Base-by-base conservation (phyloP, 2,113 vertebrate genomes). In the Patagioenas fasciata region DNA sequence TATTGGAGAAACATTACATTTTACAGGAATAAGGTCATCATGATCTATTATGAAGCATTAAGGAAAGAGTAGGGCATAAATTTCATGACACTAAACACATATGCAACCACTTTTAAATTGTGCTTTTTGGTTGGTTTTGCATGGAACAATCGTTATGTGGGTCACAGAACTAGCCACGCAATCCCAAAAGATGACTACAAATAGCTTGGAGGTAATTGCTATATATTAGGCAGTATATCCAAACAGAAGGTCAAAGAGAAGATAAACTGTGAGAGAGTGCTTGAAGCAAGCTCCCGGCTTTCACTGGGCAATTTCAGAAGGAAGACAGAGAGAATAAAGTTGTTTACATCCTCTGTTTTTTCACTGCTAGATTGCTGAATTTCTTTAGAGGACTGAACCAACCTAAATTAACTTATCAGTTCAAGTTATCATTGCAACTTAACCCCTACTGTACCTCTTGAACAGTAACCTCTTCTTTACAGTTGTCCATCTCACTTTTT, bases 191-290 rank as follows among this genome's bases (percentile, higher is more conserved):
- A 61, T 32, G 48, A 54, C 61, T 87, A 85, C 74, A 93, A 91
- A 90, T 54, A 65, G 53, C 74, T 93, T 75, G 69, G 50, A 90
- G 71, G 64, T 80, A 94, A 95, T 90, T 80, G 36, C 75, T 83
- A 61, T 73, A 42, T 88, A 80, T 88, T 93, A 93, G 57, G n/a
- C 62, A 79, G 20, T 40, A 56, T 29, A 87, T 42, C 42, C 84
- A 95, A 91, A 92, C 80, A 95, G 82, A 86, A 91, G 79, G 92
- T 94, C 81, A 90, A 88, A 85, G 54, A 88, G 71, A 94, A 90
- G 85, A 93, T 65, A 80, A 94, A 96, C 62, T 77, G 85, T 94
- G 79, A 85, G 80, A 75, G 54, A 80, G 28, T 62, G 79, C 88
- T 83, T 90, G 82, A 93, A 93, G 88, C 47, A 83, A 91, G 60